Conservation (phyloP, 2,113 vertebrate species). For the Cheirogaleus medius region DNA sequence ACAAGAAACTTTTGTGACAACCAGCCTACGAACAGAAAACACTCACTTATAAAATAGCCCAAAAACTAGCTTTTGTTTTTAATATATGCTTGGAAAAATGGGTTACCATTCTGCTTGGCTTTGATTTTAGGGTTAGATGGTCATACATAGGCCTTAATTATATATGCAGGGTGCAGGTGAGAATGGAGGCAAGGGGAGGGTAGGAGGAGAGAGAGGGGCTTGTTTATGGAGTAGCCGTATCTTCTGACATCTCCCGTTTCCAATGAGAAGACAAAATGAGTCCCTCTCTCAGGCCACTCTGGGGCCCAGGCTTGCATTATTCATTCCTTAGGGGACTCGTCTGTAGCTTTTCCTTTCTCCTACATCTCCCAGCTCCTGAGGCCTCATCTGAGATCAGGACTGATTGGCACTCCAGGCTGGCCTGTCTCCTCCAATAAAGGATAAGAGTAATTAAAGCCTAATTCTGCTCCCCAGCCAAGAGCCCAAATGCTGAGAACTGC, state of each 20-base stretch:
- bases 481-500: not conserved
- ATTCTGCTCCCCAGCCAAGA: not conserved
- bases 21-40: not conserved
- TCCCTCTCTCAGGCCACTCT: not conserved
- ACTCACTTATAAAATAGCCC: not conserved
- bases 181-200: not conserved
- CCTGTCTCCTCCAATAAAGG: conserved; percentile 23
- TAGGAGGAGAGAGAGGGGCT: not conserved
- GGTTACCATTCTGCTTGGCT: not conserved
- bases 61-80: not conserved
- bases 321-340: not conserved
- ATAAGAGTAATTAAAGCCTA: conserved; percentile 12
- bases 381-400: conserved; percentile 11
- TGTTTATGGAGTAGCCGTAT: not conserved
- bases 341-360: not conserved
- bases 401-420: not conserved
- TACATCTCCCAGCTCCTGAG: not conserved
- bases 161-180: not conserved
- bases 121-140: not conserved
- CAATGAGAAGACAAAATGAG: not conserved
- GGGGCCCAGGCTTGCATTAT: not conserved
- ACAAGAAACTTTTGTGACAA: not conserved
- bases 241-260: not conserved
- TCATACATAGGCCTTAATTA: not conserved
- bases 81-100: not conserved